Base-by-base conservation (phyloP, 2,113 vertebrate species). In the Plotosus lineatus region DNA sequence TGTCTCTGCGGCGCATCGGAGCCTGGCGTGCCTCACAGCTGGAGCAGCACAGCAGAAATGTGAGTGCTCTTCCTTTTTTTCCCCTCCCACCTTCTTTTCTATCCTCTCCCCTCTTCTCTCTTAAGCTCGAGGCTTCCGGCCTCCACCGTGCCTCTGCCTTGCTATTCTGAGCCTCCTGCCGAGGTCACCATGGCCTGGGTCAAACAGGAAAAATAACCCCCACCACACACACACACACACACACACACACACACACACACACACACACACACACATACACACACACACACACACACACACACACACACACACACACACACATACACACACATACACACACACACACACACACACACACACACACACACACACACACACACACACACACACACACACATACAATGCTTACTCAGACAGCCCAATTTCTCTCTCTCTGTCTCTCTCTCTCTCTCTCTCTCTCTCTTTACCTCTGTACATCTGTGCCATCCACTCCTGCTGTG, bases 141-240 rank as follows among this genome's bases (percentile, higher is more conserved):
- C 51, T 79, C 85, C 60, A 3, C 68, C 48, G 81, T 58, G 85
- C 82, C 36, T 81, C 85, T 55, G 12, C 71, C 26, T 79, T 61
- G 82, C 78, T 68, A 46, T 71, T 83, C 58, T 74, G 33, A 36
- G 53, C 78, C 79, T 60, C 78, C 86, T n/a, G 78, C 83, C 73
- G 86, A 83, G 81, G 83, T 87, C 86, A 83, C 75, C 50, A 21
- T 19, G 65, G 75, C 83, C 79, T 51, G 71, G 80, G 83, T 84
- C 83, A 83, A 66, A 80, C 77, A 80, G 71, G 55, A 71, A 83
- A 84, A 85, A 83, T 58, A 58, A 83, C 56, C 53, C 53, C 58
- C 38, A n/a, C 23, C 10, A 31, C 31, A 40, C 10, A 15, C 56
- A 21, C 56, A n/a, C 65, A 68, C 38, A 42, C 38, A 68, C 65